Evolutionary conservation across 2,113 vertebrate species (phyloP).

Genomic region (Syrmaticus mikado): DNA sequence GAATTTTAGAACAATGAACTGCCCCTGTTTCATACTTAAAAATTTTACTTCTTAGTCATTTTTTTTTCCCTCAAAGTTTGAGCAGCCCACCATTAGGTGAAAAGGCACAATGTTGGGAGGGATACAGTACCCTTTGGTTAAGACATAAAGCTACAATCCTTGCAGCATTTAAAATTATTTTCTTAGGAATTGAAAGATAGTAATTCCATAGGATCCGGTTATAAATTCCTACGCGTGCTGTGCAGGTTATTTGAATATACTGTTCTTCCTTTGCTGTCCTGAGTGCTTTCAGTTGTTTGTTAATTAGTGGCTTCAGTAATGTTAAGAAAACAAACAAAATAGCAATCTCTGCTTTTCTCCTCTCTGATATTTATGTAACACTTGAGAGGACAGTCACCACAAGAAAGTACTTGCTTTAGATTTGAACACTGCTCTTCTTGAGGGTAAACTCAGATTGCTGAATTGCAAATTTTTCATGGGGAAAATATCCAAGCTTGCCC

Average conservation of each 20-base stretch:
- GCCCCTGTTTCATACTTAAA: background rate
- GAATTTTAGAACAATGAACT: background rate
- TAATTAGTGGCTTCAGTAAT: background rate
- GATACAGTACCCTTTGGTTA: background rate
- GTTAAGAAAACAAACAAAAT: background rate
- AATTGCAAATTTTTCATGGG: background rate
- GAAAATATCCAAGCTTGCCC: background rate
- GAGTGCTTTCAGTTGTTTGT: background rate
- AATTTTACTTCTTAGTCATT: background rate
- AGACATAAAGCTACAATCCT: background rate
- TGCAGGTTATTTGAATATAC: background rate
- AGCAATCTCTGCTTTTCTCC: background rate
- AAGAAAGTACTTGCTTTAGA: background rate
- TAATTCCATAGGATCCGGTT: background rate
- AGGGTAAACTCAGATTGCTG: background rate
- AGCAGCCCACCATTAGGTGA: background rate
- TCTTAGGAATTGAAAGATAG: background rate
- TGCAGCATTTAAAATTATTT: background rate
- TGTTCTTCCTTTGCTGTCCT: background rate
- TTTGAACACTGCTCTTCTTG: fast-evolving
- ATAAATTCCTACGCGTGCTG: background rate
- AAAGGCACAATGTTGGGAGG: background rate
- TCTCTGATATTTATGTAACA: background rate
- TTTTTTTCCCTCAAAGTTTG: background rate
- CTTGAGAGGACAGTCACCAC: background rate